Evolutionary conservation across 2,113 vertebrate species (phyloP), one percentile per base, ranked within the genome.

Genomic region (Cettia cetti): DNA sequence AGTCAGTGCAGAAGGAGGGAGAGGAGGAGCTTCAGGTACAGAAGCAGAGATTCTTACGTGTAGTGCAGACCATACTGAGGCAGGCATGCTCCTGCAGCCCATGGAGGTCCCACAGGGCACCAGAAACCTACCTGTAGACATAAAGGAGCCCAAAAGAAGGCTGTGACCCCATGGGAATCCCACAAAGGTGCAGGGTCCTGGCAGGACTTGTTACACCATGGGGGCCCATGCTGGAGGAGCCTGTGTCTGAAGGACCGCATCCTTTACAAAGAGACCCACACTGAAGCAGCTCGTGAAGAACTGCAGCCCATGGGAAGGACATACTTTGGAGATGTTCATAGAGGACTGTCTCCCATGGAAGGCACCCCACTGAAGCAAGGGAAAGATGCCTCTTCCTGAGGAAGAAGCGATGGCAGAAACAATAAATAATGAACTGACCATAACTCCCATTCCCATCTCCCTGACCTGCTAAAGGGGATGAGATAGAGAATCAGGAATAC

Each of bases 381-480:
- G 26, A 56, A 56, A n/a, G 21, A 35, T 2, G 5, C 13, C 11
- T 47, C n/a, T 47, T 31, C 49, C 57, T 56, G 26, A 71, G 57
- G 26, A 63, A 16, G 35, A 88, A 56, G 11, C 0, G 0, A 37
- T 44, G 15, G 59, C 44, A 65, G 35, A 65, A 89, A 37, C 22
- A 30, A 12, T 10, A 44, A 23, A 5, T 37, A 21, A 65, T 13
- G 17, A 64, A 63, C 35, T 31, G 44, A 57, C 8, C 0, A 0
- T 49, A 50, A 57, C 12, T 26, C 18, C 31, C 4, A 6, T 33
- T 57, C 27, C 22, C 33, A 81, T 16, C 27, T 59, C 44, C 28
- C 37, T 59, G 12, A 59, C 52, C 59, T 74, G 31, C 52, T 59
- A 52, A 15, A 33, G 22, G 18, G 17, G 8, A 52, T 0, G 0